Base-by-base conservation (phyloP, 2,888 invertebrate genomes). In the Xestia c-nigrum region DNA sequence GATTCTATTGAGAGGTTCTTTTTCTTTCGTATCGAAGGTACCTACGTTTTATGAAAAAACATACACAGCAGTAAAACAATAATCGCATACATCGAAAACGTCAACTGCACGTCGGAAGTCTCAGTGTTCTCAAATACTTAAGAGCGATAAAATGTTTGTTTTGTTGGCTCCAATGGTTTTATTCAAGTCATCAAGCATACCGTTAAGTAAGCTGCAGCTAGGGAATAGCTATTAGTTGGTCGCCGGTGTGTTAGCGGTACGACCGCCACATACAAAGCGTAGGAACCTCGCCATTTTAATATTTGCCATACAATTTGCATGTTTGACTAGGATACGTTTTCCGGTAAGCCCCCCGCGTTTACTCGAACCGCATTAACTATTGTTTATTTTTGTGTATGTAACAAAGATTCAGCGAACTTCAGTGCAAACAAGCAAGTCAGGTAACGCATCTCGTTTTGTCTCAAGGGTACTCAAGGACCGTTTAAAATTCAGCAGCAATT, bases 281-380 rank as follows among this genome's bases (percentile, higher is more conserved):
- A 91, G 90, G 92, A 93, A 93, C 90, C 85, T 89, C 85, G 91
- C 91, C 89, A 90, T 92, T 92, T 92, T 92, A 92, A 92, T 96
- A 94, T 96, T 96, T 96, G 93, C 90, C 91, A 92, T 91, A 94
- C 95, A 95, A 96, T 96, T 94, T 95, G 92, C 94, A 89, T 94
- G 92, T 96, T 96, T 95, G 92, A 87, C 92, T 93, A 95, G 96
- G 94, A 95, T 93, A 92, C 89, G 93, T 93, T 96, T 94, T 92
- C 93, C 91, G 91, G 92, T 91, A 93, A 92, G 89, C 86, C 86
- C 88, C 87, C 89, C 87, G 91, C 90, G 91, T 92, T 93, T 92
- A 92, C 92, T 87, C 80, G 89, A 89, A 91, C 88, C 81, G 88
- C 90, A 89, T 90, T 90, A 89, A 86, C 87, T 83, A 81, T 90